Evolutionary conservation across 2,797 vertebrate genomes (phyloP).

Genomic region (Coranthus polyacanthus): DNA sequence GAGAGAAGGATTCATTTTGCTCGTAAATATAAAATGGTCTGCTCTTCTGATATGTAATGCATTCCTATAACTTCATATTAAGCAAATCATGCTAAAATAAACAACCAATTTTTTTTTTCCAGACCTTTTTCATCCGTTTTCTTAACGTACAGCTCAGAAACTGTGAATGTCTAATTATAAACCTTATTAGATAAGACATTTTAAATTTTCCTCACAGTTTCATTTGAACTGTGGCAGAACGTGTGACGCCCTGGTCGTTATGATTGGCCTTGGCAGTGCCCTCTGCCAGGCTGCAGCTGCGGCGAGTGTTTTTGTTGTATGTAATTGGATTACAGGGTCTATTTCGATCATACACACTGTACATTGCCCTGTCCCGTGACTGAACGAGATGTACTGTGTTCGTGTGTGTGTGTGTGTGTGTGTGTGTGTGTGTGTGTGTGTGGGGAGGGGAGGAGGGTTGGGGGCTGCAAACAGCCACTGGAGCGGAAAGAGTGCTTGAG

Average conservation of each 20-base stretch:
- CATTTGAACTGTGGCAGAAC: conserved; percentile 5
- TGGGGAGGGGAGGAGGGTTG: conserved; percentile 52
- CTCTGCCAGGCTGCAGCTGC: conserved; percentile 76
- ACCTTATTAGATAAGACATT: background rate
- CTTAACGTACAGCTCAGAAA: conserved; percentile 1
- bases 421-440: conserved; percentile 23
- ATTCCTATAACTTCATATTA: conserved; percentile 5
- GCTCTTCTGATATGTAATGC: background rate
- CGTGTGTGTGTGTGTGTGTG: conserved; percentile 28
- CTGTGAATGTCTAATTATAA: background rate
- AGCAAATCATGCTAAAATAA: background rate
- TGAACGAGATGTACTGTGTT: conserved; percentile 66
- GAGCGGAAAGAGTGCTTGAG: conserved; percentile 85
- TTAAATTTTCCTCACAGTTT: conserved; percentile 1
- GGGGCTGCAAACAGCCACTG: conserved; percentile 75
- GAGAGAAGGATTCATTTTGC: conserved; percentile 44
- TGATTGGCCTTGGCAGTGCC: conserved; percentile 76
- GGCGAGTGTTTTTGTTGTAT: conserved; percentile 72
- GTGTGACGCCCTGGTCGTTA: conserved; percentile 46
- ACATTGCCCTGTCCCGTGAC: conserved; percentile 77
- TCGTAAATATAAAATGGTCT: conserved; percentile 5
- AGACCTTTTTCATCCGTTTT: background rate
- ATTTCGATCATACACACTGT: conserved; percentile 79
- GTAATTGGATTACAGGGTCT: conserved; percentile 81
- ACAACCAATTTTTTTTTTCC: background rate